Evolutionary conservation across 2,888 invertebrate genomes (phyloP).

Genomic region (Andrena bicolor): DNA sequence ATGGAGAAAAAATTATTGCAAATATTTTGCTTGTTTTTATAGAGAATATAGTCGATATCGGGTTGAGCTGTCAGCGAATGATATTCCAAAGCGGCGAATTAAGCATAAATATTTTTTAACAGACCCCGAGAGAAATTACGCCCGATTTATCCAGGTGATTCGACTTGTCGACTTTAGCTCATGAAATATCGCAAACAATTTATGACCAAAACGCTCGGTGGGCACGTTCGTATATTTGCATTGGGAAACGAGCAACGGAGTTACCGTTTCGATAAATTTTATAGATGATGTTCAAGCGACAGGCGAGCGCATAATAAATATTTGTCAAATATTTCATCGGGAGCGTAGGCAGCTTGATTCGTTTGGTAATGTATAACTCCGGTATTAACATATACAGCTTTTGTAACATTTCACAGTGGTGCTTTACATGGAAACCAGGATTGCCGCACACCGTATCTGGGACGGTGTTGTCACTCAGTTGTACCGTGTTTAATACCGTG

Average conservation of each 20-base stretch:
- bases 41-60: neutral
- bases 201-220: constrained; percentile 37
- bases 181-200: constrained; percentile 50
- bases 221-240: constrained; percentile 32
- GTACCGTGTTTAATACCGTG: too few species aligned
- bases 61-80: neutral
- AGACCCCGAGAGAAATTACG: constrained; percentile 31
- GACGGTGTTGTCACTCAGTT: too few species aligned
- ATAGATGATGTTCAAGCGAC: constrained; percentile 29
- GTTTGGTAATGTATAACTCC: neutral
- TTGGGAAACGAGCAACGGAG: constrained; percentile 24
- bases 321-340: constrained; percentile 28
- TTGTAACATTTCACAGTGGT: too few species aligned
- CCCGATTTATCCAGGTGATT: constrained; percentile 31
- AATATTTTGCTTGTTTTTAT: neutral
- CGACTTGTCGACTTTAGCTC: neutral
- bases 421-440: too few species aligned
- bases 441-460: too few species aligned
- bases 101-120: constrained; percentile 23
- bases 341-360: neutral
- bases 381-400: neutral
- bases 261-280: constrained; percentile 51
- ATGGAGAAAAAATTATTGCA: neutral
- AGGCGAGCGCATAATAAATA: constrained; percentile 27
- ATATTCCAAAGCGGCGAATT: neutral